phyloP scores from a whole-genome alignment of 2,797 vertebrate species.

The Rhinella marina region DNA sequence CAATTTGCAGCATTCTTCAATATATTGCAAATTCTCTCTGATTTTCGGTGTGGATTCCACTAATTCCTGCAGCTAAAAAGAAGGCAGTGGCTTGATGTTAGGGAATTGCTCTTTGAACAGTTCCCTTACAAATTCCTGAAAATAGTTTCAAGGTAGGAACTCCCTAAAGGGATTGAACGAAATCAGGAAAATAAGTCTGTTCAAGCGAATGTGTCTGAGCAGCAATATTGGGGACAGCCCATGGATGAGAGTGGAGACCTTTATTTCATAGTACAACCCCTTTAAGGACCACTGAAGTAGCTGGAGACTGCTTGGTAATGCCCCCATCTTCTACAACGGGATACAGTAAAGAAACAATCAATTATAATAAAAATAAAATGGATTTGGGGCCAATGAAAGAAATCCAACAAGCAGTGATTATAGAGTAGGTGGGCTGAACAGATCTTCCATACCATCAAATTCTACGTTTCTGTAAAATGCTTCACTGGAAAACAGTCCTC shows the following conservation, averaged over 20 bases:
- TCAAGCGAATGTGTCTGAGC: background rate
- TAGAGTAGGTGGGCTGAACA: conserved; percentile 26
- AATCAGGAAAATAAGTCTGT: background rate
- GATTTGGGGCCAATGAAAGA: background rate
- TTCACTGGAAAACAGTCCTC: conserved; percentile 41
- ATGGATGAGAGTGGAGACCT: background rate
- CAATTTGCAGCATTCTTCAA: too few relatives aligned
- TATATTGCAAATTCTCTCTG: too few relatives aligned
- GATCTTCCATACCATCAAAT: conserved; percentile 35
- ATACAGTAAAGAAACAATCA: background rate
- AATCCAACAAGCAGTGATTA: background rate
- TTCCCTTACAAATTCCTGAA: background rate
- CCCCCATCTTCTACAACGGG: background rate
- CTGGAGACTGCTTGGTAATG: background rate
- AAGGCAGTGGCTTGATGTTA: background rate
- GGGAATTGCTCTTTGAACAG: background rate
- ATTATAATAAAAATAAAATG: conserved; percentile 25
- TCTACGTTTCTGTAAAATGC: conserved; percentile 32
- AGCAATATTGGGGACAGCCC: background rate
- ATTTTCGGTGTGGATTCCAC: too few relatives aligned
- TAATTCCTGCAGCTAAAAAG: too few relatives aligned
- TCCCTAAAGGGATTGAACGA: background rate
- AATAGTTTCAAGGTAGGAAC: background rate
- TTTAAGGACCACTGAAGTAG: background rate
- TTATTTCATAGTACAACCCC: background rate